These are phyloP conservation scores for Hipposideros larvatus DNA, from an alignment of 2,797 vertebrate species.

Conservation along the genomic window DNA sequence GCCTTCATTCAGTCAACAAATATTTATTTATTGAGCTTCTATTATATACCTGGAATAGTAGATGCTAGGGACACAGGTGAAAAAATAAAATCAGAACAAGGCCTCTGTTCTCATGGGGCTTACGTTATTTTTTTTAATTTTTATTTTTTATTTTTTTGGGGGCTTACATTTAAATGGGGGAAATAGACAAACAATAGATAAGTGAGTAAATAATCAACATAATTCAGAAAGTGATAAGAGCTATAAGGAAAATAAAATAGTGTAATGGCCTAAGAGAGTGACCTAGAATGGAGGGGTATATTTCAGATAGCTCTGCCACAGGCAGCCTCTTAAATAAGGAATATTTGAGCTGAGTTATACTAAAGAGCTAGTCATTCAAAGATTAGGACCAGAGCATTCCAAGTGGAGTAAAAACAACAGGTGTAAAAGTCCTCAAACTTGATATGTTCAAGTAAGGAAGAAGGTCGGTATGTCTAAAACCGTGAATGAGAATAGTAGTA, in stretches of 20 bases:
- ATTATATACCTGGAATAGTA: not conserved
- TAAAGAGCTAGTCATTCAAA: not conserved
- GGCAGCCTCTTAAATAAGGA: not conserved
- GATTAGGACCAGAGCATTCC: not conserved
- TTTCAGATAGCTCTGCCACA: slow-evolving; percentile 7
- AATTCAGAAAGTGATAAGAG: slow-evolving; percentile 7
- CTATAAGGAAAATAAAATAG: not conserved
- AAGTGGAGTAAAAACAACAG: not conserved
- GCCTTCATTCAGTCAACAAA: not conserved
- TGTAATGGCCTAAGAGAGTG: not conserved
- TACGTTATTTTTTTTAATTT: not conserved
- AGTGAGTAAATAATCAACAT: not conserved
- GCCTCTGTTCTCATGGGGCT: not conserved
- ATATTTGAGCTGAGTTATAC: not conserved
- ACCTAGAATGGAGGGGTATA: not conserved
- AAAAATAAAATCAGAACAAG: slow-evolving; percentile 36
- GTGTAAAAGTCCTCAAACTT: not conserved
- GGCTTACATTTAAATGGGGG: not conserved
- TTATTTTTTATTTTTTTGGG: not conserved
- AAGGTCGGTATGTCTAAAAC: not conserved
- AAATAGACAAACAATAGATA: not conserved
- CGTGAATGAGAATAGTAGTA: not conserved
- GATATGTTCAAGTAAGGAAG: not conserved
- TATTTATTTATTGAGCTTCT: slow-evolving; percentile 28
- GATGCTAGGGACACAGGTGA: not conserved